Base-by-base conservation (phyloP, 2,797 vertebrate species). In the Ara ararauna region DNA sequence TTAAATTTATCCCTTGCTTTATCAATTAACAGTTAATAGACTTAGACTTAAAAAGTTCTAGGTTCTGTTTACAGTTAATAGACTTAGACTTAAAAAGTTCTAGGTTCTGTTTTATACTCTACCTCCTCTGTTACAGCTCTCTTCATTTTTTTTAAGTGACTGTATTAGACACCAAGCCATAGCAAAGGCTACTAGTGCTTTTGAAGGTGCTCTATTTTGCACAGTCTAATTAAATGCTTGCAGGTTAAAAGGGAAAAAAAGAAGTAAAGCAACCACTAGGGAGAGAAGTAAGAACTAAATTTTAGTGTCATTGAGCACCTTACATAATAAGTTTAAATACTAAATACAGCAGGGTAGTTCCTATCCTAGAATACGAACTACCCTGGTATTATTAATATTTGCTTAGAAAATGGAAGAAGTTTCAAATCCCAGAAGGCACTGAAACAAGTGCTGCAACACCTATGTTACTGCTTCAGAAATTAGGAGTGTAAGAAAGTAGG, bases 151-250 rank as follows among this genome's bases (percentile, higher is more conserved):
- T 73, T 68, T 5, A 53, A 54, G 16, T 60, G 27, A 80, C 7
- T 42, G 10, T 60, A 6, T 38, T 88, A 86, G 56, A 47, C 27
- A 54, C 54, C 21, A 68, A 86, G 47, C 21, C 13, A 73, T 53
- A 71, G 34, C 5, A 81, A 75, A 78, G 84, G 8, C 26, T 88
- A 38, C 32, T 62, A 85, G 29, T 42, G 66, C 71, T 90, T 93
- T 94, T 89, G 60, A 94, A 84, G 58, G n/a, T 89, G 32, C 13
- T 94, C 54, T 85, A 36, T 45, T 95, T 96, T 75, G 16, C 23
- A 84, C 42, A 66, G 26, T 65, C 60, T 88, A 90, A 78, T 87
- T 82, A 94, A 95, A 87, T 82, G 29, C 17, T 72, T 89, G 13
- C 38, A 84, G 47, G 17, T 67, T 90, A 51, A 89, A 91, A 87